Base-by-base conservation (phyloP, 2,888 invertebrate genomes). In the Nomada lathburiana region DNA sequence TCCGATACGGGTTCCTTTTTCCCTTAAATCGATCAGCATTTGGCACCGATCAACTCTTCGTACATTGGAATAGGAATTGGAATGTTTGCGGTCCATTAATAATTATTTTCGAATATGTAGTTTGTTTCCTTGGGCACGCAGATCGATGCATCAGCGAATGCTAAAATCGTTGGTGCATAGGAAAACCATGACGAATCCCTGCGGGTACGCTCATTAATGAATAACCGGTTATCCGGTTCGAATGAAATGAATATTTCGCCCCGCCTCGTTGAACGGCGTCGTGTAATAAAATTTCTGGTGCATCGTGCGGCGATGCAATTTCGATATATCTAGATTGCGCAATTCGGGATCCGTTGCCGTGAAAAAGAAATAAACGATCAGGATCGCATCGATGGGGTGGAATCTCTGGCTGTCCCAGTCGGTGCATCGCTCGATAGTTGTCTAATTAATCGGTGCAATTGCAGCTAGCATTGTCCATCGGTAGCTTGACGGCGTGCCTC, bases 391-490 rank as follows among this genome's bases (percentile, higher is more conserved):
- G 70, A 81, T 74, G 76, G 29, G 69, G 44, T 67, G 77, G 76
- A 20, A 53, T 63, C 47, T 74, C 62, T 70, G 80, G 67, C 73
- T 59, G 63, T 70, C 75, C 70, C 62, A 69, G 29, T 72, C 73
- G 65, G 67, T 62, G 81, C 80, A 78, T 83, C 50, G 57, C 50
- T 36, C 29, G 52, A 57, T 47, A 55, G 23, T 63, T 63, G 71
- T 57, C 52, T 76, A 86, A 86, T 87, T 90, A 90, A 89, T 90
- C 84, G 81, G 76, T 83, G 82, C 86, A 86, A 88, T 89, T 88
- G 78, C 76, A 57, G 70, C 77, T 67, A 20, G 26, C 47, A 23
- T 68, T 23, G 53, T 36, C n/a, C 18, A 26, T 52, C 53, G 53
- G 64, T 50, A 63, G 36, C 36, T 36, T 5, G 36, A 7, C 29